Conservation (phyloP, 2,888 invertebrate genomes). For the Oligia strigilis region DNA sequence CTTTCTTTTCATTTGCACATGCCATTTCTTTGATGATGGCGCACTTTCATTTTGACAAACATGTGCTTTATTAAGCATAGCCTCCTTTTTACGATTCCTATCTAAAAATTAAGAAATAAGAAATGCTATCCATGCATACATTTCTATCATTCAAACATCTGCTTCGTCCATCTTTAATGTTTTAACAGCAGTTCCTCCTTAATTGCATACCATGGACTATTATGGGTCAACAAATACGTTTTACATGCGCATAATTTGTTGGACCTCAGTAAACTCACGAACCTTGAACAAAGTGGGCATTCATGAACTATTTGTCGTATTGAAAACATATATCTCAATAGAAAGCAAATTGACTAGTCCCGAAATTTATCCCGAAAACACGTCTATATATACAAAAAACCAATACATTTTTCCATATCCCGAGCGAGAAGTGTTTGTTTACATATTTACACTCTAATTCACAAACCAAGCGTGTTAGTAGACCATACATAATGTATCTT, state of each 20-base stretch:
- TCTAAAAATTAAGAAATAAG: neutral
- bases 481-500: conserved; percentile 64
- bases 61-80: neutral
- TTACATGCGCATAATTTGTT: conserved; percentile 33
- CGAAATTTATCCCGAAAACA: conserved; percentile 14
- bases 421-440: conserved; percentile 57
- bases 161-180: neutral
- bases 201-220: conserved; percentile 22
- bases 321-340: conserved; percentile 18
- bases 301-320: conserved; percentile 21
- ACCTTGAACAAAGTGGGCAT: conserved; percentile 8
- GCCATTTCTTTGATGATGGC: neutral
- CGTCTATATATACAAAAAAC: neutral
- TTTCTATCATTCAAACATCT: neutral
- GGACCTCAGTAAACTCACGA: conserved; percentile 30
- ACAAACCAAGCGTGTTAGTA: conserved; percentile 62
- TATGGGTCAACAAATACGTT: conserved; percentile 28
- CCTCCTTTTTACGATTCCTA: neutral
- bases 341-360: conserved; percentile 38
- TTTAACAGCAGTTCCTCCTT: neutral
- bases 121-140: neutral
- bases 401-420: conserved; percentile 7
- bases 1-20: conserved; percentile 25
- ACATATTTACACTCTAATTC: conserved; percentile 68
- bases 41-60: neutral